Conservation (phyloP, 1,140 invertebrate genomes). For the Sitobion miscanthi region DNA sequence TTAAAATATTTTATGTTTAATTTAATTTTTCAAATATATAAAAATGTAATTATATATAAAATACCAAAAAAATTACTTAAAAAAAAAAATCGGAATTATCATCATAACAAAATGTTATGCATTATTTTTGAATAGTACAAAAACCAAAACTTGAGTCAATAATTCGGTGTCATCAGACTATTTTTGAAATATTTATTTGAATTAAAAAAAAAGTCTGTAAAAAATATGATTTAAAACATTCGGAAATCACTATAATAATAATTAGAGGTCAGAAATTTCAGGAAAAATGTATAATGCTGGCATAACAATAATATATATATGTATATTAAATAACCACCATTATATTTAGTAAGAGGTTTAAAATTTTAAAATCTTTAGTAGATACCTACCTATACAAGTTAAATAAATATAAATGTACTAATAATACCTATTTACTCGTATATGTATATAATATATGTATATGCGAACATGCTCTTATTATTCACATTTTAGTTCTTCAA, state of each 20-base stretch:
- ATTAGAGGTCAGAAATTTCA: not conserved
- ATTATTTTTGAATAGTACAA: not conserved
- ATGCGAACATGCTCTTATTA: not conserved
- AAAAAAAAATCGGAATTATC: not conserved
- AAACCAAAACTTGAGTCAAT: not conserved
- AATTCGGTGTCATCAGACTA: constrained; percentile 37
- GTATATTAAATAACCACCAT: not conserved
- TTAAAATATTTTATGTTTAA: not conserved
- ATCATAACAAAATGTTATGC: not conserved
- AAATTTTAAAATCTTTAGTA: not conserved
- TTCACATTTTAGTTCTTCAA: not conserved
- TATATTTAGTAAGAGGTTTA: not conserved
- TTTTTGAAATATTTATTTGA: constrained; percentile 20
- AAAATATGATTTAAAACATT: not conserved
- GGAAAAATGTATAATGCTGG: not conserved
- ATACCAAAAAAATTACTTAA: not conserved
- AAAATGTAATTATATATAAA: not conserved
- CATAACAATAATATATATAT: not conserved
- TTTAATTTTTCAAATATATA: not conserved
- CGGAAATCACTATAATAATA: not conserved
- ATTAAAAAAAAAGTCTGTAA: not conserved
- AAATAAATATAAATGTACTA: not conserved
- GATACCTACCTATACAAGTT: not conserved
- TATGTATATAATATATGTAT: not conserved
- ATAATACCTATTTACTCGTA: not conserved